These are phyloP conservation scores for Acomys russatus DNA, from an alignment of 2,797 vertebrate genomes.

Conservation along the genomic window DNA sequence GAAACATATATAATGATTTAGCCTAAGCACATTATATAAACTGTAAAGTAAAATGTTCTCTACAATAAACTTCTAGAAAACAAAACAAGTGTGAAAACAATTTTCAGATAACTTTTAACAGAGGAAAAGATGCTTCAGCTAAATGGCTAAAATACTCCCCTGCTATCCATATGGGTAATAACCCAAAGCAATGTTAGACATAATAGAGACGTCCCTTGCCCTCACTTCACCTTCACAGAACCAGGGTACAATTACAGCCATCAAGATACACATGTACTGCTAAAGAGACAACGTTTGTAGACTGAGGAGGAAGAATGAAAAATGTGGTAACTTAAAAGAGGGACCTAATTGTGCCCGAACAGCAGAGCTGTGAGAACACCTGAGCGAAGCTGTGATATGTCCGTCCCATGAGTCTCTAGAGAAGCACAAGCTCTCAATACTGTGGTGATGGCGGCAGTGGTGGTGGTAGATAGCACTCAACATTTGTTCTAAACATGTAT, in stretches of 20 bases:
- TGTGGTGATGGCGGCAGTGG: neutral
- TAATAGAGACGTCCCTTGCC: slow-evolving; percentile 45
- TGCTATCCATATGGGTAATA: slow-evolving; percentile 16
- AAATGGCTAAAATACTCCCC: slow-evolving; percentile 59
- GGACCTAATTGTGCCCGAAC: neutral
- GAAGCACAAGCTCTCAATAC: slow-evolving; percentile 15
- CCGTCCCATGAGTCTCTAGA: neutral
- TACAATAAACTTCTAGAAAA: slow-evolving; percentile 59
- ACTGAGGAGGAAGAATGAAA: slow-evolving; percentile 41
- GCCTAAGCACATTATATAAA: slow-evolving; percentile 1
- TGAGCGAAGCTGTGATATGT: slow-evolving; percentile 30
- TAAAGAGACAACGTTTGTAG: slow-evolving; percentile 11
- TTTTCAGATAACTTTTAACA: slow-evolving; percentile 39
- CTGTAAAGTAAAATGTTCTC: slow-evolving; percentile 62
- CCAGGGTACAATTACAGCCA: slow-evolving; percentile 13
- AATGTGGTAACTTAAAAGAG: neutral
- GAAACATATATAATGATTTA: slow-evolving; percentile 13
- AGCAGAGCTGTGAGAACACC: slow-evolving; percentile 37
- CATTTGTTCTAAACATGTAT: neutral
- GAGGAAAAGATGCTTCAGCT: neutral
- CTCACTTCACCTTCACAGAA: slow-evolving; percentile 60
- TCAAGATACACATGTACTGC: slow-evolving; percentile 63
- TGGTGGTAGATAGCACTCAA: neutral
- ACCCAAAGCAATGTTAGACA: slow-evolving; percentile 59
- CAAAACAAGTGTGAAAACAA: slow-evolving; percentile 49